A percentile compares a stretch with the other conserved stretches of the same genome.
Evolutionary conservation across 2,888 invertebrate genomes (phyloP).

Genomic region (Dichetophora obliterata): DNA sequence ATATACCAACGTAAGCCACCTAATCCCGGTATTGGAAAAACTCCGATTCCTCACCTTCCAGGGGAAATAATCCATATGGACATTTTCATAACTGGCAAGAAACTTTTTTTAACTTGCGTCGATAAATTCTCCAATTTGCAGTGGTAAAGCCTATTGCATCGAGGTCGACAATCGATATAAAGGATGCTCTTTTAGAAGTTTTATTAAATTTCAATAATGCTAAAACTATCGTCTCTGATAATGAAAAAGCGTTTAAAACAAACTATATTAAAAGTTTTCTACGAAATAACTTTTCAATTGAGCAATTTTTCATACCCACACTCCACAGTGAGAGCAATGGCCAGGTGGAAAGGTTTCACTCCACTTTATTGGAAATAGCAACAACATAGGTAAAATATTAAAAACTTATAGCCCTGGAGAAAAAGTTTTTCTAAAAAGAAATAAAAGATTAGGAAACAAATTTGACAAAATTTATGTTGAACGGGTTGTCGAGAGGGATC

Average conservation of each 20-base stretch:
- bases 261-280: conserved; percentile 32
- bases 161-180: conserved; percentile 32
- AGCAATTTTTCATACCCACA: conserved; percentile 37
- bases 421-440: conserved; percentile 1
- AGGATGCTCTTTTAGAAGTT: conserved; percentile 33
- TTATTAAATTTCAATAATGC: conserved; percentile 35
- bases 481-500: background rate
- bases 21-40: conserved; percentile 34
- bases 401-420: background rate
- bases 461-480: conserved; percentile 4
- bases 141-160: conserved; percentile 33
- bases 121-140: conserved; percentile 35
- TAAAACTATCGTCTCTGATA: conserved; percentile 40
- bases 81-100: conserved; percentile 28
- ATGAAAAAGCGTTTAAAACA: conserved; percentile 38
- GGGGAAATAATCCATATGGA: conserved; percentile 38
- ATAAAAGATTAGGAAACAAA: conserved; percentile 12
- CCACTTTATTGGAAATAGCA: conserved; percentile 44
- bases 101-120: conserved; percentile 38
- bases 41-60: conserved; percentile 36
- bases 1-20: conserved; percentile 42
- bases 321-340: conserved; percentile 46
- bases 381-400: background rate
- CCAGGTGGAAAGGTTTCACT: conserved; percentile 45
- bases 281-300: conserved; percentile 37